Percentiles rank a stretch among this genome's conserved stretches.
Conservation (phyloP, 2,888 invertebrate genomes). For the Tenthredo livida region DNA sequence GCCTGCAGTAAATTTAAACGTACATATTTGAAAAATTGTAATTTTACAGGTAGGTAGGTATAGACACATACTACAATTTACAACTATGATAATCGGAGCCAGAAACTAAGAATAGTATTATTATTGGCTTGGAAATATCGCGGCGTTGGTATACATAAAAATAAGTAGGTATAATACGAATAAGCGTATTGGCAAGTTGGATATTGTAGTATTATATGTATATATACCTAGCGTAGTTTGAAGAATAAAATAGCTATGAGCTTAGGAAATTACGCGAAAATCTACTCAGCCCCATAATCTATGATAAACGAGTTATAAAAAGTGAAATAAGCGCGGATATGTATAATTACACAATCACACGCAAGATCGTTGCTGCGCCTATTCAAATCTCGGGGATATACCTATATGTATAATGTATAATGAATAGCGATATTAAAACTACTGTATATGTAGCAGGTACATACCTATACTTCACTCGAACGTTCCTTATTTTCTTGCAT, state of each 20-base stretch:
- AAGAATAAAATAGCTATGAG: neutral
- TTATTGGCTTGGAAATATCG: neutral
- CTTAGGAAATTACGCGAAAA: neutral
- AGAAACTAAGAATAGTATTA: conserved; percentile 23
- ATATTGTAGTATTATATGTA: neutral
- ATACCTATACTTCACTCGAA: neutral
- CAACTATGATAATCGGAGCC: neutral
- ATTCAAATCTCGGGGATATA: neutral
- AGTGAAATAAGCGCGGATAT: neutral
- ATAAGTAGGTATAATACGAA: neutral
- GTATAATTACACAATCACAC: conserved; percentile 1
- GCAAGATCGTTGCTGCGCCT: neutral
- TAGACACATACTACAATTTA: neutral
- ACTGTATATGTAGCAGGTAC: neutral
- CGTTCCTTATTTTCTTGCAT: neutral
- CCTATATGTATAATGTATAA: neutral
- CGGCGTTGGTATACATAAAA: neutral
- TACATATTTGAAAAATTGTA: neutral
- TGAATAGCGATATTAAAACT: neutral
- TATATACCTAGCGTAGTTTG: neutral
- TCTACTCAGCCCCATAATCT: neutral
- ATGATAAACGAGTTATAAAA: neutral
- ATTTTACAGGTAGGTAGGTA: neutral
- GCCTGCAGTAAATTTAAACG: neutral
- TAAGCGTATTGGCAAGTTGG: neutral